phyloP scores from a whole-genome alignment of 2,888 invertebrate species.

The Pseudeuparius sepicola region DNA sequence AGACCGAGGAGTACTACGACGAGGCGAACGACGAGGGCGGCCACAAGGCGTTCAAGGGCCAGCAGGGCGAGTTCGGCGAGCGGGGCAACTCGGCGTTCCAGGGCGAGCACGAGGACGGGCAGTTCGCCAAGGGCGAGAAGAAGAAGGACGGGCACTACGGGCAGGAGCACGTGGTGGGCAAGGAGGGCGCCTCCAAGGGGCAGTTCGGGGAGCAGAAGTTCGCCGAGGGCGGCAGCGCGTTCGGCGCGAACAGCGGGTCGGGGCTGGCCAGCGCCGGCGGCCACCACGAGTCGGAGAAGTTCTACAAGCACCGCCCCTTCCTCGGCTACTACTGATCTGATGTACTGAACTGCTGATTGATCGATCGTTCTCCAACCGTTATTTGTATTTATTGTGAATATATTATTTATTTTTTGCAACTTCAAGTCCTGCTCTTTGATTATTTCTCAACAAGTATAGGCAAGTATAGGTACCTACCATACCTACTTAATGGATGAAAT shows the following conservation, averaged over 20 bases:
- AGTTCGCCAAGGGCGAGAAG: conserved; percentile 46
- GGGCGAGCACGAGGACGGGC: conserved; percentile 51
- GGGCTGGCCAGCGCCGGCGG: conserved; percentile 52
- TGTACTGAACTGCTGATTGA: no score
- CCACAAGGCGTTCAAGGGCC: conserved; percentile 46
- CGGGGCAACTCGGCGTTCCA: conserved; percentile 48
- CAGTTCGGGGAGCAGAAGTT: conserved; percentile 51
- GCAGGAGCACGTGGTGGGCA: conserved; percentile 46
- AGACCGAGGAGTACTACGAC: conserved; percentile 55
- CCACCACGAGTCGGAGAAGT: conserved; percentile 48
- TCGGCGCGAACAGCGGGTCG: conserved; percentile 50
- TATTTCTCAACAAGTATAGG: no score
- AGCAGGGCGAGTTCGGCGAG: conserved; percentile 49
- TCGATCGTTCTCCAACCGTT: no score
- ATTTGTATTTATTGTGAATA: no score
- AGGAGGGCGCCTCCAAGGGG: conserved; percentile 49
- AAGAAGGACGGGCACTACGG: conserved; percentile 51
- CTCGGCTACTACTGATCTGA: no score
- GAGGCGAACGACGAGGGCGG: conserved; percentile 55
- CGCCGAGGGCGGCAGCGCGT: conserved; percentile 46
- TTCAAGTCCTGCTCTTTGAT: no score
- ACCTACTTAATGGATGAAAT: no score
- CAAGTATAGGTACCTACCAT: no score
- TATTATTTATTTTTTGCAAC: no score
- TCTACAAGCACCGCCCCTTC: conserved; percentile 42